Evolutionary conservation across 2,113 vertebrate genomes (phyloP).

Genomic region (Anoura caudifer): DNA sequence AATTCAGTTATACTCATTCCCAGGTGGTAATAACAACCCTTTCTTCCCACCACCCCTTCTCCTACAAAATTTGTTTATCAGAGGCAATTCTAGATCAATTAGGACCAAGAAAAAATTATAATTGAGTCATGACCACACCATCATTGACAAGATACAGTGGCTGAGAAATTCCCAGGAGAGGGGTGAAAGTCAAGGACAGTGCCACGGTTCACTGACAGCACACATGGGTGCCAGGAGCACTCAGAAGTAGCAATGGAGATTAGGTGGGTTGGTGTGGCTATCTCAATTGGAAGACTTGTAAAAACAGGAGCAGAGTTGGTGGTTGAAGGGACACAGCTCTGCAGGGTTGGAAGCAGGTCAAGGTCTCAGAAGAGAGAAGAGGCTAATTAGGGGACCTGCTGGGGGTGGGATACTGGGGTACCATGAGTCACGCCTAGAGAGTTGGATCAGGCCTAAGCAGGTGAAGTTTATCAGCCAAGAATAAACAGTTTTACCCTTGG

Average conservation of each 20-base stretch:
- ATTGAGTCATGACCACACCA: neutral
- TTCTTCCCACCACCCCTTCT: too few species aligned
- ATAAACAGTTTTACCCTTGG: neutral
- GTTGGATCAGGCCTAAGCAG: neutral
- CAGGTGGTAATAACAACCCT: neutral
- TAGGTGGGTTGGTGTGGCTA: neutral
- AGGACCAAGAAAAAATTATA: neutral
- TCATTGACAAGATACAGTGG: neutral
- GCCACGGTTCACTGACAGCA: too few species aligned
- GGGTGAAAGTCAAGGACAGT: neutral
- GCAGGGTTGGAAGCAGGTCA: neutral
- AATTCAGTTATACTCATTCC: neutral
- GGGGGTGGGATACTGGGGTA: neutral
- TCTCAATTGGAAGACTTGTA: neutral
- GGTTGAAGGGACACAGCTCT: neutral
- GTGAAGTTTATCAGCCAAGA: neutral
- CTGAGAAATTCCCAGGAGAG: neutral
- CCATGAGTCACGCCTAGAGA: neutral
- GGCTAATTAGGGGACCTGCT: neutral
- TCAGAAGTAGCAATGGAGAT: neutral
- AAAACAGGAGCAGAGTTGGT: neutral
- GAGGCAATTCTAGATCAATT: neutral
- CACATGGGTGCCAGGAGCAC: neutral
- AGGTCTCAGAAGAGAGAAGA: neutral
- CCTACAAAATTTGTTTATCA: neutral